Evolutionary conservation across 2,797 vertebrate species (phyloP).

Genomic region (Parauchenoglanis punctatus): DNA sequence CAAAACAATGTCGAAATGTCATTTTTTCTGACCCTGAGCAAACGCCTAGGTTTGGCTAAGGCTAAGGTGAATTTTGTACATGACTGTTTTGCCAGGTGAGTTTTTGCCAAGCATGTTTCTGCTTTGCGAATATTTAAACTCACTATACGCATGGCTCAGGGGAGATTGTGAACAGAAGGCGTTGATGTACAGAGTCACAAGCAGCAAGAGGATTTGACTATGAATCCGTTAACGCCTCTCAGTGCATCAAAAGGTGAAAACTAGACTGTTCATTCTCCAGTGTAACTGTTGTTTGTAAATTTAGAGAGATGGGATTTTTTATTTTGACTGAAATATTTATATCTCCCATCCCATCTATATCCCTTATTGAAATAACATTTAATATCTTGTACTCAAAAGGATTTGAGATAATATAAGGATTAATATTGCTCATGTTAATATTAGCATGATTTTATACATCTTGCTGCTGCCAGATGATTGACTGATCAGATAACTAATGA

Average conservation of each 20-base stretch:
- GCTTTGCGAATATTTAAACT: conserved; percentile 40
- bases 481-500: no score
- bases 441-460: not conserved
- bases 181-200: conserved; percentile 37
- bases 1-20: not conserved
- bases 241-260: conserved; percentile 57
- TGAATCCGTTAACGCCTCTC: conserved; percentile 56
- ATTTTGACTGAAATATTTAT: conserved; percentile 3
- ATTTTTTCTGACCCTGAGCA: not conserved
- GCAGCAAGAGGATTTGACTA: conserved; percentile 48
- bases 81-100: conserved; percentile 20
- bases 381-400: conserved; percentile 27
- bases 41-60: not conserved
- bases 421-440: not conserved
- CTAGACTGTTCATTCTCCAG: conserved; percentile 43
- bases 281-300: conserved; percentile 49
- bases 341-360: not conserved
- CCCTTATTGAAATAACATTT: conserved; percentile 13
- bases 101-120: conserved; percentile 25
- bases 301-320: conserved; percentile 27
- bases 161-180: conserved; percentile 48
- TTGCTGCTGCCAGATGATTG: no score
- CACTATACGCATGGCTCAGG: conserved; percentile 31
- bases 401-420: not conserved
- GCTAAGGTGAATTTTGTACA: not conserved